Percentiles rank a stretch among this genome's conserved stretches.
phyloP scores from a whole-genome alignment of 2,113 vertebrate species.

The Carollia perspicillata region DNA sequence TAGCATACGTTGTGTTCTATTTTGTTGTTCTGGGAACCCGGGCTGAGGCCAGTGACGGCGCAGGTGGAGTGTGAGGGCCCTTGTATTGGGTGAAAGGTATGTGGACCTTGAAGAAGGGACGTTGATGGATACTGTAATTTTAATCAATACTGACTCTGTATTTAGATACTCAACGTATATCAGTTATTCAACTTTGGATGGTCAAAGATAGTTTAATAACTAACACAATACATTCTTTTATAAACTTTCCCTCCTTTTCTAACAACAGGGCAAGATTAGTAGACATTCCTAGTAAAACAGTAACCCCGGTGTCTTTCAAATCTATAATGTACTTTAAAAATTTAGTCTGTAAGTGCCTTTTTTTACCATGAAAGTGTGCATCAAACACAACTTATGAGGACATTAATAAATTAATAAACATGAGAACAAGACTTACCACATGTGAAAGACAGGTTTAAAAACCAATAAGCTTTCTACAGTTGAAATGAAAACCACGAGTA shows the following conservation, averaged over 20 bases:
- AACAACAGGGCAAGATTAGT: neutral
- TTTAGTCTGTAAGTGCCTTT: neutral
- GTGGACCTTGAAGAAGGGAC: neutral
- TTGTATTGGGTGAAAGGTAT: neutral
- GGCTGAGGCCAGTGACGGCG: neutral
- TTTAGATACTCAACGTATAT: neutral
- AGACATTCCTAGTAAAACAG: neutral
- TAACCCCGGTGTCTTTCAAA: neutral
- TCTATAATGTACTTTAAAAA: neutral
- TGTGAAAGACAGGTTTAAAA: slow-evolving; percentile 5
- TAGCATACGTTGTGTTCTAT: neutral
- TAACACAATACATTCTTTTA: neutral
- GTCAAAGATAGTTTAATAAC: neutral
- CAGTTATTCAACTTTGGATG: neutral
- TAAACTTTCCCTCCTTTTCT: neutral
- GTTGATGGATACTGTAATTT: neutral
- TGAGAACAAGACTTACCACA: neutral
- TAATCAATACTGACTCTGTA: neutral
- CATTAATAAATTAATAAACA: neutral
- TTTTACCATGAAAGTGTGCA: neutral
- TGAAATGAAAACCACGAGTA: neutral
- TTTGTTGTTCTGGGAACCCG: neutral
- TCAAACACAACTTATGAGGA: neutral
- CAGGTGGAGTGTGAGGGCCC: neutral
- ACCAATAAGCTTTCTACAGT: neutral